Base-by-base conservation (phyloP, 2,113 vertebrate species). In the Athene noctua region DNA sequence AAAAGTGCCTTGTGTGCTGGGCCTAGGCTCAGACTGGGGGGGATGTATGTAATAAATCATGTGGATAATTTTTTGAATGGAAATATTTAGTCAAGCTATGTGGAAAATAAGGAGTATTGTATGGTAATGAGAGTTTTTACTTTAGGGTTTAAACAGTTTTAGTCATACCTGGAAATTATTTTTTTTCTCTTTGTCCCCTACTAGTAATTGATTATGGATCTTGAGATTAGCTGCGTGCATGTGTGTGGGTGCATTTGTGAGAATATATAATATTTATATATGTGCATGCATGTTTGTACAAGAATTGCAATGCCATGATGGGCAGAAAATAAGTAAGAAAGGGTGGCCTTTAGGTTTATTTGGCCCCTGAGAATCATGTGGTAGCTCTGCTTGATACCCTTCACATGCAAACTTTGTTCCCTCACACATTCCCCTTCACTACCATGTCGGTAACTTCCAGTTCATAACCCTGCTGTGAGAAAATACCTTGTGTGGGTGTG, bases 271-370 rank as follows among this genome's bases (percentile, higher is more conserved):
- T 67, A 75, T 44, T 72, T 80, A 57, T 13, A 23, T 13, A 32
- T 6, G 0, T 18, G 9, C 23, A 40, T 0, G 0, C 19, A 30
- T 54, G 18, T 65, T 75, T 80, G 58, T 61, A 46, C 32, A 70
- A n/a, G 67, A 88, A 47, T 47, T 83, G 51, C 38, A 57, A 79
- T 54, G 34, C 16, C 17, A 26, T 11, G 30, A 57, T 42, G 11
- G 11, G 54, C 20, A 49, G 44, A 46, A 46, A 46, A 17, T 46
- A 46, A 46, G 16, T 9, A 80, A 57, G 44, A 80, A 82, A 72
- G 17, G 7, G 11, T 54, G 21, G 9, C 55, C 38, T 13, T 66
- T 34, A 34, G 42, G 18, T 42, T 80, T 83, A 80, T 27, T 61
- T 62, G 36, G 8, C 30, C 17, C 38, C 36, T 57, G 8, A 74